phyloP scores from a whole-genome alignment of 2,888 invertebrate species.

The Bunonema sp. region DNA sequence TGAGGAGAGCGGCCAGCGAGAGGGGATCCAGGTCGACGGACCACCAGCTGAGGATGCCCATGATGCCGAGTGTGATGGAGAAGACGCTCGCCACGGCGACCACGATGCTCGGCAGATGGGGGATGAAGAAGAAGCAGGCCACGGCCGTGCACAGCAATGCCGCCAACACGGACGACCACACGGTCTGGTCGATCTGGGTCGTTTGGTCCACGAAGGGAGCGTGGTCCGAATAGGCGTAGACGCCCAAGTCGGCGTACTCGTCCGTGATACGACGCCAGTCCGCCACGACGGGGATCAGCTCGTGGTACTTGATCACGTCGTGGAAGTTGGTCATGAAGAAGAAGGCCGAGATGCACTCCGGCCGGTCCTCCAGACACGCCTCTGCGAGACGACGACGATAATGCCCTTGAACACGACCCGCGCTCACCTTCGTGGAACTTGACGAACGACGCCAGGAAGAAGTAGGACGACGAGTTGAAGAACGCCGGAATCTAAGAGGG shows the following conservation, averaged over 20 bases:
- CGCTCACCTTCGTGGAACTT: conserved; percentile 33
- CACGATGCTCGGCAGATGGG: conserved; percentile 13
- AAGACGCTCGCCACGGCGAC: conserved; percentile 28
- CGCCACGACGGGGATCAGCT: conserved; percentile 25
- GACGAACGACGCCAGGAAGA: conserved; percentile 31
- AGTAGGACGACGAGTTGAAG: conserved; percentile 32
- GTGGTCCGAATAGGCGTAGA: conserved; percentile 29
- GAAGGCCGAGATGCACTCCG: conserved; percentile 24
- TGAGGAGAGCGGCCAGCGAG: conserved; percentile 16
- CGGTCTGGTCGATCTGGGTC: conserved; percentile 28
- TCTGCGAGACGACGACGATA: no score
- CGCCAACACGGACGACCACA: conserved; percentile 26
- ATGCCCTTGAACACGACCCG: no score
- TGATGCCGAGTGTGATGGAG: conserved; percentile 9
- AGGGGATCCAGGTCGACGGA: conserved; percentile 23
- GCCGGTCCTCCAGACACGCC: conserved; percentile 20
- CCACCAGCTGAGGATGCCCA: conserved; percentile 15
- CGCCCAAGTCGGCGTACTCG: conserved; percentile 21
- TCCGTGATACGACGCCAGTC: conserved; percentile 28
- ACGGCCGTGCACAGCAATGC: conserved; percentile 30
- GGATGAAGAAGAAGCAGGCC: conserved; percentile 34
- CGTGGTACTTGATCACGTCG: conserved; percentile 32
- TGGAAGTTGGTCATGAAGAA: conserved; percentile 40
- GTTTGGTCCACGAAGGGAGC: conserved; percentile 35
- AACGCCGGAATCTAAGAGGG: conserved; percentile 35